phyloP scores from a whole-genome alignment of 2,797 vertebrate genomes.

The Hydrolagus colliei region DNA sequence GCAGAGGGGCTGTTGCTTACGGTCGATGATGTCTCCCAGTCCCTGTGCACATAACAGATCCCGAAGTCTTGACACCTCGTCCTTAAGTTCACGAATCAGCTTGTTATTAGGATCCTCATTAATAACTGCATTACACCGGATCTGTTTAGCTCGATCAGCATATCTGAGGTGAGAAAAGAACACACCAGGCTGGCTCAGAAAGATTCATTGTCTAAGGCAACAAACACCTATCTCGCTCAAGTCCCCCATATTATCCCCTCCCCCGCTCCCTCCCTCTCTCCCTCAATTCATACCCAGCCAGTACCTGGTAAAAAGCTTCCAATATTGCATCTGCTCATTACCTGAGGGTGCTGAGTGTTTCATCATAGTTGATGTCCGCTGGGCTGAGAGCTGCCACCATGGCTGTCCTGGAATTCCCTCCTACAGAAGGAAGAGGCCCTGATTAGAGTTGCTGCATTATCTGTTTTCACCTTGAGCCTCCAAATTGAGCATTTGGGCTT shows the following conservation, averaged over 20 bases:
- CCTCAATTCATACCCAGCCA: neutral
- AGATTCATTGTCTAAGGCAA: neutral
- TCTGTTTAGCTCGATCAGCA: constrained; percentile 83
- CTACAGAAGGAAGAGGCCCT: constrained; percentile 46
- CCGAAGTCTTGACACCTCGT: constrained; percentile 84
- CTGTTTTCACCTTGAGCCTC: too few relatives aligned
- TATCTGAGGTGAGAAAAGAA: constrained; percentile 56
- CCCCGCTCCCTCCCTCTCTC: neutral
- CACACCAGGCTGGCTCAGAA: neutral
- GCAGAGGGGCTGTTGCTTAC: constrained; percentile 59
- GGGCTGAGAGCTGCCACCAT: constrained; percentile 93
- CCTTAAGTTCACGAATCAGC: constrained; percentile 89
- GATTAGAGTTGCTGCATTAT: too few relatives aligned
- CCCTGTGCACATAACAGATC: constrained; percentile 86
- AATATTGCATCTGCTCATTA: constrained; percentile 43
- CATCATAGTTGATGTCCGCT: constrained; percentile 82
- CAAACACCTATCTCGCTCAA: neutral
- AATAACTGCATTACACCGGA: constrained; percentile 84
- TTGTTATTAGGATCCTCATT: constrained; percentile 96
- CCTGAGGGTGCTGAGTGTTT: constrained; percentile 96
- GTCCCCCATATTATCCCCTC: too few relatives aligned
- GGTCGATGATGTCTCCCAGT: constrained; percentile 95
- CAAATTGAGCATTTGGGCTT: too few relatives aligned
- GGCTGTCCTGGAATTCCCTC: constrained; percentile 89
- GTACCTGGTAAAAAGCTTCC: neutral